Percentiles rank a stretch among this genome's conserved stretches.
phyloP scores from a whole-genome alignment of 2,888 invertebrate genomes.

The Achlya flavicornis region DNA sequence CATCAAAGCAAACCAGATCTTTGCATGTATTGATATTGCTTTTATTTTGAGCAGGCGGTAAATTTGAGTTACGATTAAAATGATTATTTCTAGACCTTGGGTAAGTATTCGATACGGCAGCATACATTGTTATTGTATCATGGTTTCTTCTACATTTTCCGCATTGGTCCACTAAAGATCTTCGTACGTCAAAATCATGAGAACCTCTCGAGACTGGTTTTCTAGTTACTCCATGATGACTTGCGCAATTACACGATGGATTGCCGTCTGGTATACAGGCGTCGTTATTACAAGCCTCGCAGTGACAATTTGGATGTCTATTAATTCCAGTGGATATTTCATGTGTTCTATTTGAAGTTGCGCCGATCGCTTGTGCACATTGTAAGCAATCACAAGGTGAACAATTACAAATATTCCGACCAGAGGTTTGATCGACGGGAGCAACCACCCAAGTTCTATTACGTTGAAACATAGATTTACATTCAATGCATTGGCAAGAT shows the following conservation, averaged over 20 bases:
- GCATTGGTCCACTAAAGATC: slow-evolving; percentile 27
- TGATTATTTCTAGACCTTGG: slow-evolving; percentile 19
- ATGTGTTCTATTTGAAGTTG: slow-evolving; percentile 37
- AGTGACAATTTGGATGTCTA: slow-evolving; percentile 47
- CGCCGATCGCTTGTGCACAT: slow-evolving; percentile 42
- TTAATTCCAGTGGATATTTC: slow-evolving; percentile 53
- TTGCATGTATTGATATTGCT: slow-evolving; percentile 49
- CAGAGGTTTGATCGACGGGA: slow-evolving; percentile 38
- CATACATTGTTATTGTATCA: slow-evolving; percentile 47
- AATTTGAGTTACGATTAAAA: too few species aligned
- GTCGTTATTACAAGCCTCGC: slow-evolving; percentile 50
- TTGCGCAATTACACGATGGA: slow-evolving; percentile 51
- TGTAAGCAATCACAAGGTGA: slow-evolving; percentile 58
- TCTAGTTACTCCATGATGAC: slow-evolving; percentile 41
- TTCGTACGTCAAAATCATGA: slow-evolving; percentile 56
- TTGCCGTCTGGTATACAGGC: slow-evolving; percentile 44
- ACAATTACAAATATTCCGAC: slow-evolving; percentile 48
- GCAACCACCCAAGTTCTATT: slow-evolving; percentile 40
- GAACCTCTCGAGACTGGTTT: slow-evolving; percentile 51
- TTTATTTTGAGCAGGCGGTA: background rate
- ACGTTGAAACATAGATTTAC: slow-evolving; percentile 30
- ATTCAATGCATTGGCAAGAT: slow-evolving; percentile 52
- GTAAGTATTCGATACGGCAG: slow-evolving; percentile 37
- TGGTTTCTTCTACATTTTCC: slow-evolving; percentile 21
- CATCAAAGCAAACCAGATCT: slow-evolving; percentile 45